Evolutionary conservation across 2,113 vertebrate genomes (phyloP), one percentile per base, ranked within the genome.

Genomic region (Solea solea): DNA sequence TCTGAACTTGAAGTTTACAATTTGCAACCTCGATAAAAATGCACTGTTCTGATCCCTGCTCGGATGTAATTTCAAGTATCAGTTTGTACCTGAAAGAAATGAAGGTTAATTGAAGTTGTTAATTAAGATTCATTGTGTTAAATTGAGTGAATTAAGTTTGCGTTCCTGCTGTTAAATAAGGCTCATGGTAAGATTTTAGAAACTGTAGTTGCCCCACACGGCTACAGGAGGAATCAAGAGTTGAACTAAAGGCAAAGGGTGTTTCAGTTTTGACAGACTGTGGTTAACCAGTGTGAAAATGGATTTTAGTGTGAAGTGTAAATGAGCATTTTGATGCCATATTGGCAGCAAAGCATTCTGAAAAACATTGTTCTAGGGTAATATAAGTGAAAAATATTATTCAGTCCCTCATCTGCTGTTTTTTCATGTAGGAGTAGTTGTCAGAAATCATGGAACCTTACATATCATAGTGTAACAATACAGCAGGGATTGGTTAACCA

Each of bases 41-140:
- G 80, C 80, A 82, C 78, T 69, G 56, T 52, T 63, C 49, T 82
- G 58, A 75, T 81, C 60, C 51, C 46, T 72, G 72, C 63, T 70
- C 39, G 8, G 15, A 41, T 42, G 59, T 75, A 21, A 56, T 51
- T 60, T 64, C 61, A 53, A 65, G 60, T 46, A 50, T 68, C 27
- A 40, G 39, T 34, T 21, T 40, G 15, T 42, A 74, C 25, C 55
- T 57, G 64, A 58, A 55, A 50, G 59, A 49, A 72, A 63, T 59
- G 14, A 54, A 68, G 27, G 52, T 78, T 45, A 7, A 53, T 39
- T 25, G 1, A 53, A 68, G 9, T 62, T 55, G 16, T 71, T 66
- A 67, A 82, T 69, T 69, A 75, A 64, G 72, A 69, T 25, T 40
- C 55, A 75, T 58, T 12, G 4, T 69, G 72, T 81, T 78, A 64